These are phyloP conservation scores for Stenotaenia linearis DNA, from an alignment of 2,888 invertebrate species.

Conservation along the genomic window DNA sequence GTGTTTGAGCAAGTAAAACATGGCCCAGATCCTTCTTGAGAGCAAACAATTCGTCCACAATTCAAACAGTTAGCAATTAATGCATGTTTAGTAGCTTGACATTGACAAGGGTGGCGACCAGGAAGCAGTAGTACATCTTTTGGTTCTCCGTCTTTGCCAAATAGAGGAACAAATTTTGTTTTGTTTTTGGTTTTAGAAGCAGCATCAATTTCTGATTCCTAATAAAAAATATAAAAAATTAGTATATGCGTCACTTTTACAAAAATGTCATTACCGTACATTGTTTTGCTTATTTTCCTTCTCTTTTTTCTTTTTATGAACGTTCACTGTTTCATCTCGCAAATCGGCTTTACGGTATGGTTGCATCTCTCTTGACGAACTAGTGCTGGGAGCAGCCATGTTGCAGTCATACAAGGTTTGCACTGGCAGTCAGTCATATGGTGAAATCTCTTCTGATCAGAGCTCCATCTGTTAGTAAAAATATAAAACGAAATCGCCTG, in stretches of 20 bases:
- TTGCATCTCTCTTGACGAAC: neutral
- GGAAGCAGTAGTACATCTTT: constrained; percentile 52
- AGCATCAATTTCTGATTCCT: neutral
- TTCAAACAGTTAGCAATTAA: constrained; percentile 86
- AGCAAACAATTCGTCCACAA: constrained; percentile 92
- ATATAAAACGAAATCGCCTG: no score
- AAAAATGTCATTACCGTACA: neutral
- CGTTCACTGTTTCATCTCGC: neutral
- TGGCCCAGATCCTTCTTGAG: constrained; percentile 93
- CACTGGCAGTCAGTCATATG: no score
- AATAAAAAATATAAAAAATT: neutral
- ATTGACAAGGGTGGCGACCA: constrained; percentile 82
- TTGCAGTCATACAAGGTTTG: no score
- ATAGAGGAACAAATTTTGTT: constrained; percentile 68
- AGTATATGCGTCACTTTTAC: neutral
- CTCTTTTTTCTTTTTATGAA: neutral
- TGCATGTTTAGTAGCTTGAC: constrained; percentile 83
- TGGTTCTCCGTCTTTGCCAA: constrained; percentile 62
- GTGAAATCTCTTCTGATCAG: no score
- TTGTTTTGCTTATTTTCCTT: neutral
- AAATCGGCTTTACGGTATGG: neutral
- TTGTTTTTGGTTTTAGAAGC: constrained; percentile 44
- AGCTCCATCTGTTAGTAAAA: no score
- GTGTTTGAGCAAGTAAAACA: constrained; percentile 85
- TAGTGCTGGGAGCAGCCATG: neutral